Conservation (phyloP, 1,140 invertebrate genomes). For the Pectinophora gossypiella region DNA sequence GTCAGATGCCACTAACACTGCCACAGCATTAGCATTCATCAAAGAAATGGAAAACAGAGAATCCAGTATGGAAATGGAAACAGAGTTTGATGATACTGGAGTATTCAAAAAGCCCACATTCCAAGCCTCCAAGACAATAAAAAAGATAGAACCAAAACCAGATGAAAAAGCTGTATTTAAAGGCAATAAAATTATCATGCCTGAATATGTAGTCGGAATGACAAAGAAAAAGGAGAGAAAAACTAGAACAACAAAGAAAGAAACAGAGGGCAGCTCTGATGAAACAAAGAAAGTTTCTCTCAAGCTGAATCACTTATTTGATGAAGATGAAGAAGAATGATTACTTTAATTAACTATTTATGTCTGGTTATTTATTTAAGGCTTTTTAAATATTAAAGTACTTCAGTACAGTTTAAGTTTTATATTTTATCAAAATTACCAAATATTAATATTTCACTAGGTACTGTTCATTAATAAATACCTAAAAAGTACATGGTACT, state of each 20-base stretch:
- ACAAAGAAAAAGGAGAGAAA: slow-evolving; percentile 72
- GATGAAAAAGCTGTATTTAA: slow-evolving; percentile 76
- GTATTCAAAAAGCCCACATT: slow-evolving; percentile 74
- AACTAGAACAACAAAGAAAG: slow-evolving; percentile 47
- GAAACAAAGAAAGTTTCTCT: slow-evolving; percentile 45
- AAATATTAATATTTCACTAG: too few species aligned
- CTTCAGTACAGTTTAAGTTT: background rate
- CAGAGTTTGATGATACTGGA: slow-evolving; percentile 38
- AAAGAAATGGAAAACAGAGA: slow-evolving; percentile 79
- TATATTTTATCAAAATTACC: too few species aligned
- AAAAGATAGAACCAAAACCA: slow-evolving; percentile 26
- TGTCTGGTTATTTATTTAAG: background rate
- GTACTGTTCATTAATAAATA: too few species aligned
- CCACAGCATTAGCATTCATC: slow-evolving; percentile 83
- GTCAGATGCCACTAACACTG: slow-evolving; percentile 83
- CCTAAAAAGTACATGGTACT: too few species aligned
- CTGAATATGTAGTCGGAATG: slow-evolving; percentile 87
- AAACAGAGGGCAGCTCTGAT: too few species aligned
- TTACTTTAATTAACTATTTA: background rate
- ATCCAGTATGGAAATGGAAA: slow-evolving; percentile 32
- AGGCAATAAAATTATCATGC: slow-evolving; percentile 84
- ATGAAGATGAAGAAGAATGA: slow-evolving; percentile 72
- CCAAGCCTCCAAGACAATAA: slow-evolving; percentile 48
- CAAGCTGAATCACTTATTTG: slow-evolving; percentile 79
- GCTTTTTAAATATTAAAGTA: background rate